Percentiles rank a stretch among this genome's conserved stretches.
Evolutionary conservation across 2,888 invertebrate genomes (phyloP).

Genomic region (Sialis fuliginosa): DNA sequence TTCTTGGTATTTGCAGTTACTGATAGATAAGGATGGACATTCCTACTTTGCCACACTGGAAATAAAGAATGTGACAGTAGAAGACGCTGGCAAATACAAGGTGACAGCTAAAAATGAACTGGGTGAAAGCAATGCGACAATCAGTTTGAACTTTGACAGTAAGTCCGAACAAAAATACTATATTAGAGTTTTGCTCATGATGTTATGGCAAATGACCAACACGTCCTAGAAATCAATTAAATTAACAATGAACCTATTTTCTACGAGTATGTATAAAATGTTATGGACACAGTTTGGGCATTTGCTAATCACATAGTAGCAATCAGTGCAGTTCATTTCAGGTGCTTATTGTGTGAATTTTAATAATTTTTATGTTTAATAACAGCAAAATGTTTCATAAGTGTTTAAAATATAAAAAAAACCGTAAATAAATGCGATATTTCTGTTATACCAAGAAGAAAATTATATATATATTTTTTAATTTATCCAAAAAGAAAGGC

Average conservation of each 20-base stretch:
- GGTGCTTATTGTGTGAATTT: too few relatives aligned
- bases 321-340: too few relatives aligned
- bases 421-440: too few relatives aligned
- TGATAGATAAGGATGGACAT: constrained; percentile 80
- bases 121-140: constrained; percentile 92
- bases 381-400: too few relatives aligned
- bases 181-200: not conserved
- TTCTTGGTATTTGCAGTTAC: constrained; percentile 39
- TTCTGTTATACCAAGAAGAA: too few relatives aligned
- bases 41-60: constrained; percentile 86
- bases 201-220: too few relatives aligned
- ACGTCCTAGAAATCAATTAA: constrained; percentile 8
- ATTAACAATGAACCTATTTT: not conserved
- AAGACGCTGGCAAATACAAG: constrained; percentile 94
- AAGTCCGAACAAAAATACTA: constrained; percentile 33
- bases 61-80: constrained; percentile 86
- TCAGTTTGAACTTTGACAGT: constrained; percentile 97
- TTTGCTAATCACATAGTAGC: too few relatives aligned
- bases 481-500: too few relatives aligned
- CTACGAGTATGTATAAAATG: not conserved
- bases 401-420: too few relatives aligned
- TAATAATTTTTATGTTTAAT: too few relatives aligned
- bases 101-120: constrained; percentile 95
- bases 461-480: too few relatives aligned
- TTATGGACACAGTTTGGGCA: too few relatives aligned